Evolutionary conservation across 2,888 invertebrate genomes (phyloP).

Genomic region (Yponomeuta sedellus): DNA sequence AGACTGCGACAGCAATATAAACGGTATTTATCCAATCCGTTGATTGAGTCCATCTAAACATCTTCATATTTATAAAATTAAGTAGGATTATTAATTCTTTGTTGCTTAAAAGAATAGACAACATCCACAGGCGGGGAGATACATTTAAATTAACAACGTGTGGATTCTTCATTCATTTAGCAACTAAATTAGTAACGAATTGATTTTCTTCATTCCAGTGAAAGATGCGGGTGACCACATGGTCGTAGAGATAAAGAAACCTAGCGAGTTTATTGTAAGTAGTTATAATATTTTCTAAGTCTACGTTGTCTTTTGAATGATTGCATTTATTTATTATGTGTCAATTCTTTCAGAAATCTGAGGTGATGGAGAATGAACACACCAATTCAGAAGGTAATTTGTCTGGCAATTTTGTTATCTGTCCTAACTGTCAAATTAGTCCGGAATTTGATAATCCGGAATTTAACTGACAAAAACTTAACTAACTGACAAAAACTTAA

Average conservation of each 20-base stretch:
- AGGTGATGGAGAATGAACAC: slow-evolving; percentile 24
- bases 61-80: too few relatives aligned
- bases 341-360: not conserved
- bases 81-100: too few relatives aligned
- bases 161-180: too few relatives aligned
- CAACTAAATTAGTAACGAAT: too few relatives aligned
- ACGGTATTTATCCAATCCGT: slow-evolving; percentile 46
- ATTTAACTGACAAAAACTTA: too few relatives aligned
- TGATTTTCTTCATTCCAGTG: slow-evolving; percentile 36
- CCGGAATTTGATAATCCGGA: too few relatives aligned
- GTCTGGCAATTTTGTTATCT: not conserved
- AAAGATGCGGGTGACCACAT: slow-evolving; percentile 61
- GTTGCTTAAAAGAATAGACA: too few relatives aligned
- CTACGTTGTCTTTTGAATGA: not conserved
- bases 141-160: too few relatives aligned
- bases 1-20: slow-evolving; percentile 49
- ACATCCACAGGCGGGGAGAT: too few relatives aligned
- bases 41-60: too few relatives aligned
- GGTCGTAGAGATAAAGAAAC: slow-evolving; percentile 65
- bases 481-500: too few relatives aligned
- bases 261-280: slow-evolving; percentile 54
- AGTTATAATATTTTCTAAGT: not conserved
- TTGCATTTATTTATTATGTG: not conserved
- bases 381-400: slow-evolving; percentile 43
- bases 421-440: too few relatives aligned